phyloP scores from a whole-genome alignment of 2,113 vertebrate species.

The Ctenomys sociabilis region DNA sequence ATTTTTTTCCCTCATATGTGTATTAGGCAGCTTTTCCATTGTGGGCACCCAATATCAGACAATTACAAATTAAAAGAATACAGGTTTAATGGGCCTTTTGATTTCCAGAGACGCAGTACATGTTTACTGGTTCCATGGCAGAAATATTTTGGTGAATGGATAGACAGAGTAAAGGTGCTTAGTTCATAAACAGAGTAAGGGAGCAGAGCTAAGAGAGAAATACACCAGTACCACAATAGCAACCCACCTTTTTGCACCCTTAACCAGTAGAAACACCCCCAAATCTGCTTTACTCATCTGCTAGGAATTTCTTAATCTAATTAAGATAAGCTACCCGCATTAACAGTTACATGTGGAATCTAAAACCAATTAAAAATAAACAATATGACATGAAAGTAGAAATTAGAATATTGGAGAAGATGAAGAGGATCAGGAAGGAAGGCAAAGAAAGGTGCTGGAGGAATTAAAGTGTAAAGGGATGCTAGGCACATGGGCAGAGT shows the following conservation, averaged over 20 bases:
- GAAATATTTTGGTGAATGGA: not conserved
- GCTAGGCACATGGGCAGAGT: not conserved
- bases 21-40: not conserved
- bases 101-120: not conserved
- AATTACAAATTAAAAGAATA: not conserved
- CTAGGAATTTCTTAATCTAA: not conserved
- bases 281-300: not conserved
- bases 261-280: not conserved
- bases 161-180: not conserved
- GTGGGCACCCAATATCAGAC: not conserved
- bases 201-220: not conserved
- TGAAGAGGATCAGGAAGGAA: not conserved
- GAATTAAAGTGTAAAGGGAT: not conserved
- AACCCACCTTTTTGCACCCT: not conserved
- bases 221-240: too few species aligned
- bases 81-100: not conserved
- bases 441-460: not conserved
- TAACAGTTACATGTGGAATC: not conserved
- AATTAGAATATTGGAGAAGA: not conserved
- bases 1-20: not conserved
- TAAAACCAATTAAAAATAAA: not conserved
- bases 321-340: not conserved
- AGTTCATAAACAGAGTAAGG: not conserved
- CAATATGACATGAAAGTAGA: not conserved
- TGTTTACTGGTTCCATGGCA: not conserved